These are phyloP conservation scores for Ichneumon xanthorius DNA, from an alignment of 2,888 invertebrate species.

Conservation along the genomic window DNA sequence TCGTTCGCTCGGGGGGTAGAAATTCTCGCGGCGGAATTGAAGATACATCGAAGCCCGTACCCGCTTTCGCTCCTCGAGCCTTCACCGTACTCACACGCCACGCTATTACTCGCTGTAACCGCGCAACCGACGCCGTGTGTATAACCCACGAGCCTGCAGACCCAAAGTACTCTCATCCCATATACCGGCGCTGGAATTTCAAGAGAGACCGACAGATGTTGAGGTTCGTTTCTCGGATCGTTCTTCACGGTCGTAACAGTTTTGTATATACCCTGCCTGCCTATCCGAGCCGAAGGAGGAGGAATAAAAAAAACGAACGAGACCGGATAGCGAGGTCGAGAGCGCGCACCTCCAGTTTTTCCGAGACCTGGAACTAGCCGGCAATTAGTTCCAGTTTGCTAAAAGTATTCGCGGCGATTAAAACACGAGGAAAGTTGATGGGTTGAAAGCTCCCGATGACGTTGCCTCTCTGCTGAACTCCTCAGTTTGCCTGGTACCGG, in stretches of 20 bases:
- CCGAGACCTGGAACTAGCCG: neutral
- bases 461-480: neutral
- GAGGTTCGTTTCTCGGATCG: slow-evolving; percentile 62
- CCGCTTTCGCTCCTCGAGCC: slow-evolving; percentile 42
- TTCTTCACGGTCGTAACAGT: slow-evolving; percentile 67
- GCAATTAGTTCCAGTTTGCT: slow-evolving; percentile 49
- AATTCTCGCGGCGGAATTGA: slow-evolving; percentile 40
- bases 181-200: slow-evolving; percentile 61
- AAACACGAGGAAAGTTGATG: neutral
- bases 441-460: neutral
- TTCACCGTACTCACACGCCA: neutral
- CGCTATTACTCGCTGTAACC: slow-evolving; percentile 48
- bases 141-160: neutral
- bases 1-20: slow-evolving; percentile 43
- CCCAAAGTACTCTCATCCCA: slow-evolving; percentile 40
- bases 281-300: neutral
- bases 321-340: slow-evolving; percentile 1
- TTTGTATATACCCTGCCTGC: slow-evolving; percentile 45
- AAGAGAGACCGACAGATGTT: slow-evolving; percentile 64
- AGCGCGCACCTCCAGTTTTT: slow-evolving; percentile 17
- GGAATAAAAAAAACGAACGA: slow-evolving; percentile 1
- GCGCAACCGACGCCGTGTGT: neutral
- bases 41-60: slow-evolving; percentile 28
- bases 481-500: no score
- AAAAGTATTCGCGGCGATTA: slow-evolving; percentile 4